Conservation (phyloP, 2,113 vertebrate genomes). For the Pollachius pollachius region DNA sequence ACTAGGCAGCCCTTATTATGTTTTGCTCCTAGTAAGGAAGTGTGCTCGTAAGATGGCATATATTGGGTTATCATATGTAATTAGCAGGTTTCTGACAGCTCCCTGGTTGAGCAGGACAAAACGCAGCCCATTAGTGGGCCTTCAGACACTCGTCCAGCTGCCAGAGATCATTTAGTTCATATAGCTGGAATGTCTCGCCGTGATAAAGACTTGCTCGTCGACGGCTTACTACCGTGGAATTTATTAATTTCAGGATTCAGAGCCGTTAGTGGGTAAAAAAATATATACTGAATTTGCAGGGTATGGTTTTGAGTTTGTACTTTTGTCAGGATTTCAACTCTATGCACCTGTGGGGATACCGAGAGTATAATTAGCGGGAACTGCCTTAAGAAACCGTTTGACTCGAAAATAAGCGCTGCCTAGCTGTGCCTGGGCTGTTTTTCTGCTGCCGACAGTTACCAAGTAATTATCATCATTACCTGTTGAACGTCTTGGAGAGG, state of each 20-base stretch:
- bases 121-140: constrained; percentile 11
- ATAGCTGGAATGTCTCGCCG: not conserved
- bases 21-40: no score
- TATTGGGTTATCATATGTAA: no score
- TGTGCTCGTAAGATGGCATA: no score
- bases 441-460: constrained; percentile 26
- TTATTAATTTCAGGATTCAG: constrained; percentile 60
- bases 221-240: not conserved
- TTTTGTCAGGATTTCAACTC: constrained; percentile 38
- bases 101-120: constrained; percentile 14
- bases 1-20: no score
- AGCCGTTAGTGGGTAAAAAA: constrained; percentile 30
- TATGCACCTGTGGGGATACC: constrained; percentile 39
- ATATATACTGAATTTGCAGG: not conserved
- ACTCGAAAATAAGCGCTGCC: constrained; percentile 51
- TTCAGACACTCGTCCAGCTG: constrained; percentile 17
- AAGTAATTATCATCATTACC: constrained; percentile 61
- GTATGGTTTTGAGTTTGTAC: constrained; percentile 22
- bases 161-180: constrained; percentile 27
- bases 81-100: constrained; percentile 6
- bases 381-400: constrained; percentile 29
- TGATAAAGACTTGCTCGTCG: no score
- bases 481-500: constrained; percentile 45
- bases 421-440: constrained; percentile 42
- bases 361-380: constrained; percentile 45